Evolutionary conservation across 2,888 invertebrate species (phyloP).

Genomic region (Conops quadrifasciatus): DNA sequence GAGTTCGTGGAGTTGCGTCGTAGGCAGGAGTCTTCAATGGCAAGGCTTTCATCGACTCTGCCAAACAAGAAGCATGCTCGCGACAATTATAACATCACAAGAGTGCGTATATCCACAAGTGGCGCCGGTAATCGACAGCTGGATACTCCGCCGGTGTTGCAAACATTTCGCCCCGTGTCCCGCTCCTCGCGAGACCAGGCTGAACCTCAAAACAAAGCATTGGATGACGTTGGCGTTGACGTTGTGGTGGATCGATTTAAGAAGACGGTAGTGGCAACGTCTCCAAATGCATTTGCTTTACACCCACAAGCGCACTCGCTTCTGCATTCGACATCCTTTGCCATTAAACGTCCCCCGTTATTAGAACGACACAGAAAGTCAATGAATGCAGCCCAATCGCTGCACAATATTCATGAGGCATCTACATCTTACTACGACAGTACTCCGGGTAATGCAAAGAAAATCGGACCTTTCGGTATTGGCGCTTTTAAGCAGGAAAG

Average conservation of each 20-base stretch:
- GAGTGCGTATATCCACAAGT: constrained; percentile 13
- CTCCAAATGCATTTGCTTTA: constrained; percentile 41
- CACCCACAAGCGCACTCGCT: constrained; percentile 47
- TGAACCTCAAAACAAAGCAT: constrained; percentile 30
- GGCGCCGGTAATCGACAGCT: constrained; percentile 6
- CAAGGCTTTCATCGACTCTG: constrained; percentile 40
- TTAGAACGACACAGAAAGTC: constrained; percentile 50
- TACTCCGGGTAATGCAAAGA: neutral
- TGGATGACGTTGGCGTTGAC: constrained; percentile 44
- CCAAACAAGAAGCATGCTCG: constrained; percentile 25
- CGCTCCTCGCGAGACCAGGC: constrained; percentile 36
- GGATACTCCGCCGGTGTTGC: constrained; percentile 47
- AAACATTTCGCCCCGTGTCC: constrained; percentile 50
- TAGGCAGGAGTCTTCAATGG: constrained; percentile 37
- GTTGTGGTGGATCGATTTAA: constrained; percentile 52
- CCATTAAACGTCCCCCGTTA: constrained; percentile 61
- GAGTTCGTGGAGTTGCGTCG: constrained; percentile 42
- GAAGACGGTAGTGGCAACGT: constrained; percentile 36
- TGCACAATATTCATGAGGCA: constrained; percentile 59
- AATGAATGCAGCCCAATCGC: constrained; percentile 55
- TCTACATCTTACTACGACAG: constrained; percentile 40
- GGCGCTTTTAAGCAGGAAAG: constrained; percentile 64
- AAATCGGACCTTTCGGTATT: neutral
- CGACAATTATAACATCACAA: constrained; percentile 33
- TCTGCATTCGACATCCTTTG: constrained; percentile 61